phyloP scores from a whole-genome alignment of 2,113 vertebrate species.

The Saguinus midas region DNA sequence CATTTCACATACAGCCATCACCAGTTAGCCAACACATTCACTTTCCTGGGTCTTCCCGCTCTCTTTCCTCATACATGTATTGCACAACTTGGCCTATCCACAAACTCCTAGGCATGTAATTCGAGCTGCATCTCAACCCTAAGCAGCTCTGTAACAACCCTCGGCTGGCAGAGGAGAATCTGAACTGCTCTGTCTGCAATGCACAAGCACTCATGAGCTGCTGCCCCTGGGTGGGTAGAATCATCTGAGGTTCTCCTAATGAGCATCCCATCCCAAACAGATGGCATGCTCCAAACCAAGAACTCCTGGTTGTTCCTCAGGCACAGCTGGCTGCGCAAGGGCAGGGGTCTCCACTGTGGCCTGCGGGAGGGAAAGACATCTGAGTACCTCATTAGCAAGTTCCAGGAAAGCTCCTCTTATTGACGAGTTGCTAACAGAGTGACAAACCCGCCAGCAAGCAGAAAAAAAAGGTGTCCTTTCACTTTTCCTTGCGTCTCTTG shows the following conservation, averaged over 20 bases:
- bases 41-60: background rate
- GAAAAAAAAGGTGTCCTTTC: background rate
- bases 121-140: fast-evolving
- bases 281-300: background rate
- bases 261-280: background rate
- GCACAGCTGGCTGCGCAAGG: background rate
- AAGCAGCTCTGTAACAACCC: background rate
- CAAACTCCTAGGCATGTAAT: background rate
- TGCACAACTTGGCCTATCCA: background rate
- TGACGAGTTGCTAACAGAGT: background rate
- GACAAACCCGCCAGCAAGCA: background rate
- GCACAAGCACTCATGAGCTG: background rate
- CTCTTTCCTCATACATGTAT: background rate
- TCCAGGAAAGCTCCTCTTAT: background rate
- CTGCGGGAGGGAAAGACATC: background rate
- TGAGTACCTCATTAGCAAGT: background rate
- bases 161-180: background rate
- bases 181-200: background rate
- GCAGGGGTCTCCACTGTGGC: background rate
- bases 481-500: background rate
- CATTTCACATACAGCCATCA: background rate
- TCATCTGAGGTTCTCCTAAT: background rate
- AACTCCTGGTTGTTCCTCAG: background rate
- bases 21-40: background rate
- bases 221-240: background rate